Conservation (phyloP, 2,888 invertebrate genomes). For the Hemicrepidius hirtus region DNA sequence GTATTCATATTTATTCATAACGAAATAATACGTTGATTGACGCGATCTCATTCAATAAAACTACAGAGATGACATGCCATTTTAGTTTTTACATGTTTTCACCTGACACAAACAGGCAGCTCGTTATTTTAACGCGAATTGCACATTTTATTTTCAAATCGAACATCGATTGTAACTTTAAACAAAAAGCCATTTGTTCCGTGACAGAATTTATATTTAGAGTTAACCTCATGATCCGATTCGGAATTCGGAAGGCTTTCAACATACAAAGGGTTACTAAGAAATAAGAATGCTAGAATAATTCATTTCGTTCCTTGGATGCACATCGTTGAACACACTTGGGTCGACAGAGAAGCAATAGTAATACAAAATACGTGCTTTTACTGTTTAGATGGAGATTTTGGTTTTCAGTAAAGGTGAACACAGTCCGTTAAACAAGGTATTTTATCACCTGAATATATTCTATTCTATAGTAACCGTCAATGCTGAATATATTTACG, state of each 20-base stretch:
- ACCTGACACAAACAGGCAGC: background rate
- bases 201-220: conserved; percentile 9
- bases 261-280: conserved; percentile 16
- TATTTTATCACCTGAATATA: conserved; percentile 26
- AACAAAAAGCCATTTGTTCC: background rate
- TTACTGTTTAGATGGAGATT: conserved; percentile 29
- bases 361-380: conserved; percentile 35
- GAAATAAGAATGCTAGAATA: conserved; percentile 30
- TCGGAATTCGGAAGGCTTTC: background rate
- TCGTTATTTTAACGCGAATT: conserved; percentile 4
- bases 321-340: conserved; percentile 28
- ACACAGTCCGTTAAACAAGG: conserved; percentile 26
- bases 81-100: background rate
- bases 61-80: background rate
- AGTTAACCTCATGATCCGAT: conserved; percentile 13
- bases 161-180: background rate
- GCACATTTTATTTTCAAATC: conserved; percentile 11
- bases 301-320: conserved; percentile 29
- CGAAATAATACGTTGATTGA: background rate
- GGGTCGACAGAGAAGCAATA: conserved; percentile 10
- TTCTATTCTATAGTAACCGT: background rate
- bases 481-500: conserved; percentile 5
- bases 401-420: conserved; percentile 24
- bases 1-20: too few species aligned
- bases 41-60: background rate